phyloP scores from a whole-genome alignment of 2,113 vertebrate genomes.

The Meleagris gallopavo region DNA sequence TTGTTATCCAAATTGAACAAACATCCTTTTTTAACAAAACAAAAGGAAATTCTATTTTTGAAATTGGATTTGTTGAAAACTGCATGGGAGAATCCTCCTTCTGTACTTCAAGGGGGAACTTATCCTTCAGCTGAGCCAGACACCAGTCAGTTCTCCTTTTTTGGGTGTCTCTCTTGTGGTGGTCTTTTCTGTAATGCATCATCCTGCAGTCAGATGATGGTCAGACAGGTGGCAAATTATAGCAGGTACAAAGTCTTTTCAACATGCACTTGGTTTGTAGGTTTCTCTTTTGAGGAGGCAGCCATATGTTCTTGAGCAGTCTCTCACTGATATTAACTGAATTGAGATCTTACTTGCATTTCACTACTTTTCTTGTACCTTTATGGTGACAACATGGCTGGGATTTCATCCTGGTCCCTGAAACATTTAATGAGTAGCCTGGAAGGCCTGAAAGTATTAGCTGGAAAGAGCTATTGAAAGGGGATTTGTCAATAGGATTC shows the following conservation, averaged over 20 bases:
- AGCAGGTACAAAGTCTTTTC: not conserved
- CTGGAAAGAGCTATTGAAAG: constrained; percentile 30
- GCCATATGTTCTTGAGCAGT: not conserved
- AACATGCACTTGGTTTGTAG: not conserved
- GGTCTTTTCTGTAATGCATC: not conserved
- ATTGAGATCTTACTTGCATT: not conserved
- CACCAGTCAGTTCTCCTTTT: not conserved
- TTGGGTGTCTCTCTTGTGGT: not conserved
- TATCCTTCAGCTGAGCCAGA: not conserved
- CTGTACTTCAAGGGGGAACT: not conserved
- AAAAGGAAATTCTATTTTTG: not conserved
- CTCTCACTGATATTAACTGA: not conserved
- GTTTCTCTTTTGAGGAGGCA: not conserved
- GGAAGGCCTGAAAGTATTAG: constrained; percentile 30
- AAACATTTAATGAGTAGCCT: constrained; percentile 24
- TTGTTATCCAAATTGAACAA: too few relatives aligned
- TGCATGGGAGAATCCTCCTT: not conserved
- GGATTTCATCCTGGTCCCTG: not conserved
- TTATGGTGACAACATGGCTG: not conserved
- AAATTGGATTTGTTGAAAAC: not conserved
- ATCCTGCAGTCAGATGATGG: not conserved
- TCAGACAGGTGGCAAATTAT: not conserved
- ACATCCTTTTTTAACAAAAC: not conserved
- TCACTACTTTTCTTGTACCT: not conserved
- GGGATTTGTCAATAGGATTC: constrained; percentile 52